Evolutionary conservation across 2,113 vertebrate genomes (phyloP), one percentile per base, ranked within the genome.

Genomic region (Pavo muticus): DNA sequence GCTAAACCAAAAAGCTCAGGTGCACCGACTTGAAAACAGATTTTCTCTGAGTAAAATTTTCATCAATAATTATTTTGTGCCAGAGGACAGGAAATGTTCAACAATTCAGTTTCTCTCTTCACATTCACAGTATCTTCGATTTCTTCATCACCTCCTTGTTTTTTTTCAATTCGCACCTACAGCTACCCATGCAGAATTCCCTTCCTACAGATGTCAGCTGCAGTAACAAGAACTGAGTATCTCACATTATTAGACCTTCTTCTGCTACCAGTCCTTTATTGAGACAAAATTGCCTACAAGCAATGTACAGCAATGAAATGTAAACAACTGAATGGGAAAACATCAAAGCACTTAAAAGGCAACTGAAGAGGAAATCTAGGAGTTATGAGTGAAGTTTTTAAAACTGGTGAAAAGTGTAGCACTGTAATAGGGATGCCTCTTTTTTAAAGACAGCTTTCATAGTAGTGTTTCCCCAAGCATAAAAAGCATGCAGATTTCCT

Each of bases 121-220:
- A 68, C 60, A 61, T 81, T 93, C 87, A 71, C 77, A 82, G 35
- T 72, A 68, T 32, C 75, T 95, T 88, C 0, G 2, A 88, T 94
- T 94, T 74, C 84, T 84, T 69, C 76, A 78, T 39, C 52, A 65
- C 25, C 44, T 81, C 84, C 29, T 70, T 57, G 78, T 86, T 90
- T 91, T 91, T 95, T 95, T 95, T 83, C 88, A 93, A 60, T 96
- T 95, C 4, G 0, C 86, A 94, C 87, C 76, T 91, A 93, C 45
- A 84, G 78, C 72, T 90, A 84, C 79, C 71, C 64, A 35, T 68
- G 82, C 64, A 72, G 87, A 85, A 91, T 85, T 90, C 69, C 82
- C 72, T 74, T 57, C 30, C 21, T 40, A 37, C 52, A 37, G 35
- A 72, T 24, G 50, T 92, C 91, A 95, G 88, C 64, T 83, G 72